These are phyloP conservation scores for Regulus satrapa DNA, from an alignment of 2,113 vertebrate genomes.

Conservation along the genomic window DNA sequence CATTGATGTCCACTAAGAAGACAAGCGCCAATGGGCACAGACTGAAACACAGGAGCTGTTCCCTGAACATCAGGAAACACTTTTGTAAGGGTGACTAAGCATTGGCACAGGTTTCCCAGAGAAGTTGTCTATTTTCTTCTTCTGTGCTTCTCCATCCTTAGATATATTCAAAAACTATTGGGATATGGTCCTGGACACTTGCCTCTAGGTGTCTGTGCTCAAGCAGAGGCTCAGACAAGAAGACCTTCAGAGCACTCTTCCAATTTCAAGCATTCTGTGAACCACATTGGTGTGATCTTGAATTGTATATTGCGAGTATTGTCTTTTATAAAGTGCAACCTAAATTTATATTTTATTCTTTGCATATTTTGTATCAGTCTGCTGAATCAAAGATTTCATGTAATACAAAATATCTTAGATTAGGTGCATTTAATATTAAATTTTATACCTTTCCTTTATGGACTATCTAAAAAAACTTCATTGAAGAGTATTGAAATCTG, in stretches of 20 bases:
- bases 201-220: not conserved
- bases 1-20: not conserved
- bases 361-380: not conserved
- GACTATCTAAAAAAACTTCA: not conserved
- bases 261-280: not conserved
- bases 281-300: not conserved
- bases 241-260: not conserved
- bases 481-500: not conserved
- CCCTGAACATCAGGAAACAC: not conserved
- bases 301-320: not conserved
- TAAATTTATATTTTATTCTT: not conserved
- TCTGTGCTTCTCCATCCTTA: not conserved
- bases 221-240: not conserved
- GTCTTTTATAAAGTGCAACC: not conserved
- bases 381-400: not conserved
- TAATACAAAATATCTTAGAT: not conserved
- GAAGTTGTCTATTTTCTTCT: no score
- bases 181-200: not conserved
- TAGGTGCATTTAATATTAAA: not conserved
- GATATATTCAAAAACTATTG: not conserved
- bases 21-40: not conserved
- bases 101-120: not conserved
- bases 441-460: not conserved
- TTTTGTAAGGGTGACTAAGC: not conserved
- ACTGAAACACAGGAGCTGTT: not conserved